Evolutionary conservation across 1,140 invertebrate genomes (phyloP), one percentile per base, ranked within the genome.

Genomic region (Oedothorax gibbosus): DNA sequence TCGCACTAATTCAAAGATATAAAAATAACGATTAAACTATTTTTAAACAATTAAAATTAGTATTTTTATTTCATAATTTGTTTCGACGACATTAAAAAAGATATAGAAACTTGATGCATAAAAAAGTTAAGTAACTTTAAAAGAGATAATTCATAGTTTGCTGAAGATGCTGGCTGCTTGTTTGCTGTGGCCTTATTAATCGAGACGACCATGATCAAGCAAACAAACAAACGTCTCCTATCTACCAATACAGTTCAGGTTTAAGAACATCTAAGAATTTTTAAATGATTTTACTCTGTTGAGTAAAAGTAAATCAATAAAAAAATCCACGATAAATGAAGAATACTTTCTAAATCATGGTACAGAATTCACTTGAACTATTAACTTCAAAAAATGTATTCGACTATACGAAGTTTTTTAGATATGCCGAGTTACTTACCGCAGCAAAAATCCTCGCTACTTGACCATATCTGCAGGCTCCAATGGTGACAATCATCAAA

Each of bases 391-490:
- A 60, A 15, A 60, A 60, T 10, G 15, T 60, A 60, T 10, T 9
- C 15, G 56, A 60, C 15, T 60, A 10, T 15, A 15, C 9, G 15
- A 60, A 60, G 15, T n/a, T n/a, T n/a, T n/a, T 9, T 60, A 60
- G n/a, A n/a, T n/a, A 35, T 1, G 35, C 35, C 35, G 35, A 35
- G 35, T 20, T 14, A 21, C 83, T 85, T 54, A 85, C 83, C 21
- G 53, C 35, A 35, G 83, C 83, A 11, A 85, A 77, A 20, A 85
- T 85, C 50, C 83, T 77, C 7, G 83, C 83, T 18, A 78, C 66
- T 56, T 77, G 73, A 3, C 83, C 73, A 21, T 7, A 4, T 62
- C 65, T 54, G n/a, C 83, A 85, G 4, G 20, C 15, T 5, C 21
- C 73, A 15, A 78, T 71, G 18, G 83, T 78, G 20, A 85, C 62